Conservation (phyloP, 1,140 invertebrate genomes). For the Rhopalosiphum padi region DNA sequence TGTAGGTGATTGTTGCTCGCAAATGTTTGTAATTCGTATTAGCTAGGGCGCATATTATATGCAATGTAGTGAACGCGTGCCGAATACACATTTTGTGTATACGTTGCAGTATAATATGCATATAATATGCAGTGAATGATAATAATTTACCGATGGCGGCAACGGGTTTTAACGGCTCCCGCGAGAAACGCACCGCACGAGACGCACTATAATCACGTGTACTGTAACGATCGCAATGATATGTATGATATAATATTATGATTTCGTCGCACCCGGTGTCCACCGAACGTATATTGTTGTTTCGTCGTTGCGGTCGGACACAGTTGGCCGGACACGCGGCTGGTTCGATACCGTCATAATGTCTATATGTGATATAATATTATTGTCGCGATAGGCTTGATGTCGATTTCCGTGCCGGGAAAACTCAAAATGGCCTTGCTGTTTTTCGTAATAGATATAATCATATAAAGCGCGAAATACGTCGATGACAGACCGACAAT, state of each 20-base stretch:
- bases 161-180: constrained; percentile 2
- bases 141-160: background rate
- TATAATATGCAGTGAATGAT: background rate
- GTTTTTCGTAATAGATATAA: background rate
- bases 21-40: background rate
- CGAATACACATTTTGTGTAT: background rate
- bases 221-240: background rate
- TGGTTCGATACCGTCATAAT: background rate
- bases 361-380: background rate
- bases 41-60: background rate
- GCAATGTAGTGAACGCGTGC: background rate
- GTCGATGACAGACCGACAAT: background rate
- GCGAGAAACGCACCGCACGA: background rate
- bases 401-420: background rate
- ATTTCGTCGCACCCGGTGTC: background rate
- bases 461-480: background rate
- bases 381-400: background rate
- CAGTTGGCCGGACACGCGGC: constrained; percentile 35
- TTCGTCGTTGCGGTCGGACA: constrained; percentile 7
- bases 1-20: background rate
- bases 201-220: background rate
- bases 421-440: background rate
- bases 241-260: background rate
- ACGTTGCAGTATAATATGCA: background rate
- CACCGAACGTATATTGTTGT: background rate